phyloP scores from a whole-genome alignment of 2,113 vertebrate genomes.

The Rana temporaria region DNA sequence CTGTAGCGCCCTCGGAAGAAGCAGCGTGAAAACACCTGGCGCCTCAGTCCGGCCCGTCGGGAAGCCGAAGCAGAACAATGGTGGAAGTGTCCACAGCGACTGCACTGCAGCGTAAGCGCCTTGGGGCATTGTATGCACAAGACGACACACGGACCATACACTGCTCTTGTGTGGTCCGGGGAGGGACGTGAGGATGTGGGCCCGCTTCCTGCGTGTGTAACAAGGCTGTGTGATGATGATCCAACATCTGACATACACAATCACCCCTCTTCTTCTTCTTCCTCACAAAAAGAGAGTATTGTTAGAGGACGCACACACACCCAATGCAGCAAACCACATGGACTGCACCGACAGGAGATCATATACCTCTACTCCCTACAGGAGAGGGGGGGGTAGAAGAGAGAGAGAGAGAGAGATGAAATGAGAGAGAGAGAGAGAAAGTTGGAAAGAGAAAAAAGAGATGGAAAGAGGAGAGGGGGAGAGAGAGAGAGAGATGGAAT shows the following conservation, averaged over 20 bases:
- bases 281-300: background rate
- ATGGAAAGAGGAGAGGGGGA: too few species aligned
- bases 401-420: too few species aligned
- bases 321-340: too few species aligned
- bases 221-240: constrained; percentile 15
- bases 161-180: constrained; percentile 34
- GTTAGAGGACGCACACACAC: background rate
- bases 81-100: background rate
- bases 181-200: constrained; percentile 16
- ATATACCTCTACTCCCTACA: too few species aligned
- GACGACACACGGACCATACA: background rate
- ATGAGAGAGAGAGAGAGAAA: too few species aligned
- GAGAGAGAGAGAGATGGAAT: too few species aligned
- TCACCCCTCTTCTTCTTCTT: background rate
- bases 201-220: constrained; percentile 24
- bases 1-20: constrained; percentile 43
- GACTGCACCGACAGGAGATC: too few species aligned
- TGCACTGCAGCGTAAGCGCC: constrained; percentile 17
- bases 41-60: background rate
- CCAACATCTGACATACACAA: constrained; percentile 24
- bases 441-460: too few species aligned
- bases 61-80: background rate
- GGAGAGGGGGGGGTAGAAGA: too few species aligned
- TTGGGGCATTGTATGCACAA: constrained; percentile 22
- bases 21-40: constrained; percentile 57